Conservation (phyloP, 2,797 vertebrate species). For the Cynopterus sphinx region DNA sequence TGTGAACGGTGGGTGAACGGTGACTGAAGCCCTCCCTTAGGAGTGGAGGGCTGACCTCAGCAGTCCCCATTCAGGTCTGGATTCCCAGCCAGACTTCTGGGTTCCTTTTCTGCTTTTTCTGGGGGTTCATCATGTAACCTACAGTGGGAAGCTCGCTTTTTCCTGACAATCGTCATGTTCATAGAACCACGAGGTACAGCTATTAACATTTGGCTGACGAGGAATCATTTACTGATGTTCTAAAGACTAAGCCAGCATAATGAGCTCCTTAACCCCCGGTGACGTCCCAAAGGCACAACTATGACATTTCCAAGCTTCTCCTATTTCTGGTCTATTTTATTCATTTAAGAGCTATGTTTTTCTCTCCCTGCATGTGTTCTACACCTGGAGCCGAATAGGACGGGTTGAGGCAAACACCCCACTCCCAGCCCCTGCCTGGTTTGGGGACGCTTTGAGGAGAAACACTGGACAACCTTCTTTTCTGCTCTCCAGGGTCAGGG, state of each 20-base stretch:
- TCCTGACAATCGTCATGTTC: neutral
- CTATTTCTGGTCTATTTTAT: neutral
- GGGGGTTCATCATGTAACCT: neutral
- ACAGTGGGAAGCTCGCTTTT: neutral
- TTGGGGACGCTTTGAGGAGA: neutral
- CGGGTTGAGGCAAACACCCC: neutral
- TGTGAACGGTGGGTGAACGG: neutral
- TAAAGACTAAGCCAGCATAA: neutral
- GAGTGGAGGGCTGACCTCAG: neutral
- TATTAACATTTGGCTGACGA: neutral
- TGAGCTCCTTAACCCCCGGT: neutral
- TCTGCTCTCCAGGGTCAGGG: neutral
- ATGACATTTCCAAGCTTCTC: neutral
- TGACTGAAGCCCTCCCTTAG: neutral
- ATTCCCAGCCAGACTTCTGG: neutral
- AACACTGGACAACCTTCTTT: accelerated
- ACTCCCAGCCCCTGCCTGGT: neutral
- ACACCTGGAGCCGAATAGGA: neutral
- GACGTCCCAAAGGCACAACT: neutral
- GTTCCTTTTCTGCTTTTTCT: neutral
- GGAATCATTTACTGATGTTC: neutral
- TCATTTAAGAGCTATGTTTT: neutral
- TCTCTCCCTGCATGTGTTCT: neutral
- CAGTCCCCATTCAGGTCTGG: neutral
- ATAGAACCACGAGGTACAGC: neutral